Evolutionary conservation across 2,113 vertebrate species (phyloP), one percentile per base, ranked within the genome.

Genomic region (Machaerirhynchus nigripectus): DNA sequence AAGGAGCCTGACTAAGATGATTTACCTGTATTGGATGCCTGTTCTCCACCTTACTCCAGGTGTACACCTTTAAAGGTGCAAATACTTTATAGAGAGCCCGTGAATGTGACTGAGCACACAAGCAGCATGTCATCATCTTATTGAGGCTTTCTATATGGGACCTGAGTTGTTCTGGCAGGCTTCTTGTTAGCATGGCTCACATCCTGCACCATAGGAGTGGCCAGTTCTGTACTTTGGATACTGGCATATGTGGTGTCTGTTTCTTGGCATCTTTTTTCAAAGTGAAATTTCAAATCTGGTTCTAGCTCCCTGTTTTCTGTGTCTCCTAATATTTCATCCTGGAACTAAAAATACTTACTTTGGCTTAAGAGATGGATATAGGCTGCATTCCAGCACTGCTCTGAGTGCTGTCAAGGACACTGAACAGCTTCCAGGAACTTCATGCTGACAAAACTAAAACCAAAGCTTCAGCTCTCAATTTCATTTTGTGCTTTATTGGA

Each of bases 231-330:
- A 3, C 0, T 0, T 39, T 49, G 56, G 26, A 37, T 75, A 30
- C 30, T 70, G 46, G 28, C 0, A 0, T 79, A 22, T 0, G 0
- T 22, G 14, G 24, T 65, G 28, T 79, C 2, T 11, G 20, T 40
- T 81, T 78, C 75, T 80, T 92, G 64, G 27, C 8, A 40, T 68
- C 49, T 37, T 52, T 79, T 87, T 71, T 46, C 57, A 64, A 82
- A 79, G 39, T 39, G 47, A 78, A 85, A 76, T 64, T 86, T 94
- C 87, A 74, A 14, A 70, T 59, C 42, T 37, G 18, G 5, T 63
- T 77, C 82, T 90, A 90, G 9, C 18, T 77, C 35, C 13, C 11
- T 39, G 9, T 78, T 81, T 93, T 75, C 69, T 90, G 7, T 49
- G 20, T 64, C 40, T 84, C 40, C 86, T 90, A 89, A 84, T 90